These are phyloP conservation scores for Biston betularia DNA, from an alignment of 2,888 invertebrate genomes.

Conservation along the genomic window DNA sequence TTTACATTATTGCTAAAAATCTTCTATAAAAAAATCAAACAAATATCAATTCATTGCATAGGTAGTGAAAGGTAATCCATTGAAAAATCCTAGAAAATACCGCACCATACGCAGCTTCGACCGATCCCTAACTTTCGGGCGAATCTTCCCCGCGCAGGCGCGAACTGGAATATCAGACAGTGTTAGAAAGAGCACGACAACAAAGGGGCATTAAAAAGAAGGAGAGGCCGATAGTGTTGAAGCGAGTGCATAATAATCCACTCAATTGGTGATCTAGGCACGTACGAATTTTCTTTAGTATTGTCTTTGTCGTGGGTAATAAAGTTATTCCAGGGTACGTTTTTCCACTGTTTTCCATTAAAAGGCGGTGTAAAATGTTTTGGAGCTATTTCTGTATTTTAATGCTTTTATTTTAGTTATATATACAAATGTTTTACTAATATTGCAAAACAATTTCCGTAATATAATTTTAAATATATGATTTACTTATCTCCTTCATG, in stretches of 20 bases:
- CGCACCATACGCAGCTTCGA: conserved; percentile 76
- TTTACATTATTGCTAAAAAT: background rate
- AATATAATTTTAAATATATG: too few species aligned
- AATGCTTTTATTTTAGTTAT: background rate
- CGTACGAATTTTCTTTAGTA: conserved; percentile 61
- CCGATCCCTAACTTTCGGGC: conserved; percentile 71
- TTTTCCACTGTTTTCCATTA: conserved; percentile 29
- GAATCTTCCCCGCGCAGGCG: conserved; percentile 75
- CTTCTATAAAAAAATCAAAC: background rate
- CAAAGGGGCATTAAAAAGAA: conserved; percentile 51
- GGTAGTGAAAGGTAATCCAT: conserved; percentile 5
- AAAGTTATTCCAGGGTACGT: conserved; percentile 33
- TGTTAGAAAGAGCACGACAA: conserved; percentile 56
- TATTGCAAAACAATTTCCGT: too few species aligned
- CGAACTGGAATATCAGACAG: conserved; percentile 64
- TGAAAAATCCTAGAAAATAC: conserved; percentile 44
- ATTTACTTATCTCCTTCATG: too few species aligned
- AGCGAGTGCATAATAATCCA: conserved; percentile 71
- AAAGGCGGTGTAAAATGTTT: background rate
- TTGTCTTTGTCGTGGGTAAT: conserved; percentile 38
- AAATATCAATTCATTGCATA: conserved; percentile 12
- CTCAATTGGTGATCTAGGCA: conserved; percentile 69
- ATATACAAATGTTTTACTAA: background rate
- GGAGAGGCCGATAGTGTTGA: conserved; percentile 55
- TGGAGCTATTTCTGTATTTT: background rate